phyloP scores from a whole-genome alignment of 2,888 invertebrate genomes.

The Morpho deidamia region DNA sequence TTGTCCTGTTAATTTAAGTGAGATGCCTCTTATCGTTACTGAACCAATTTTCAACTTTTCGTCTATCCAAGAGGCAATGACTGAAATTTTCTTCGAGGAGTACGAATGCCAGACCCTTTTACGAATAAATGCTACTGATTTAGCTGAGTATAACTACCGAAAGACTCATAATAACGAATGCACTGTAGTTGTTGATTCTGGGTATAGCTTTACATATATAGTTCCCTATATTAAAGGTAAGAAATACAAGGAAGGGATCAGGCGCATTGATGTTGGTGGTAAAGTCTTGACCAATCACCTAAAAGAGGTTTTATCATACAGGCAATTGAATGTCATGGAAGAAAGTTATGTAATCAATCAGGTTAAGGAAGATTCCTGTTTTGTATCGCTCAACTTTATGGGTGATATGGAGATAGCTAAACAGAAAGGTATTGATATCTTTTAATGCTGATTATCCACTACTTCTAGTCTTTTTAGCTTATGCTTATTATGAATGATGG shows the following conservation, averaged over 20 bases:
- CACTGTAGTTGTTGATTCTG: conserved; percentile 93
- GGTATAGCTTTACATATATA: conserved; percentile 97
- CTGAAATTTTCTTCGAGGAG: conserved; percentile 98
- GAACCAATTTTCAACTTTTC: conserved; percentile 97
- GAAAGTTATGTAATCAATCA: conserved; percentile 99
- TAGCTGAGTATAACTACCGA: conserved; percentile 85
- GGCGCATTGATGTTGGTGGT: conserved; percentile 96
- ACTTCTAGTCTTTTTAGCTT: too few species aligned
- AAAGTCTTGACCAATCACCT: conserved; percentile 98
- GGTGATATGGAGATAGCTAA: conserved; percentile 86
- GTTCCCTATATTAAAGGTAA: conserved; percentile 92
- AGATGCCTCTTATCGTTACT: conserved; percentile 90
- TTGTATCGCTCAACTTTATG: conserved; percentile 90
- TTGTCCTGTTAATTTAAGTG: conserved; percentile 85
- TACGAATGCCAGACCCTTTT: conserved; percentile 92
- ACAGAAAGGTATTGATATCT: conserved; percentile 45
- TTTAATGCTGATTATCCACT: too few species aligned
- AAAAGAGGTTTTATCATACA: conserved; percentile 97
- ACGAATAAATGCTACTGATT: conserved; percentile 88
- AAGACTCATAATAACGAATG: conserved; percentile 78
- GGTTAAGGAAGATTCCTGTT: conserved; percentile 98
- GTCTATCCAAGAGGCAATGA: conserved; percentile 94
- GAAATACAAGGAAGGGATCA: conserved; percentile 81
- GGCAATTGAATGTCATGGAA: conserved; percentile 98
- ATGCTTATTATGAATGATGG: too few species aligned